Evolutionary conservation across 2,797 vertebrate species (phyloP), one percentile per base, ranked within the genome.

Genomic region (Enteromius argenteus): DNA sequence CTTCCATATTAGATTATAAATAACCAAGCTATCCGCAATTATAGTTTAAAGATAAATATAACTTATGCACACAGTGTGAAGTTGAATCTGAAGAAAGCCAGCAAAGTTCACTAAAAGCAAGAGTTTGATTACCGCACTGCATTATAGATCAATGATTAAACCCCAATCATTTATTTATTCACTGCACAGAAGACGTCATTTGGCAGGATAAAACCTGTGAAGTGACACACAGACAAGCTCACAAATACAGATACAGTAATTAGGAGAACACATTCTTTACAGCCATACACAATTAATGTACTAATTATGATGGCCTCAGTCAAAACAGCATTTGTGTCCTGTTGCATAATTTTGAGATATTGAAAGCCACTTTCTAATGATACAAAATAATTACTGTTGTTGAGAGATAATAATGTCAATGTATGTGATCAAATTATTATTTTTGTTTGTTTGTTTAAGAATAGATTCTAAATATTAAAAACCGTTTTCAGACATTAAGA

Each of bases 101-200:
- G 7, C 17, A 79, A 66, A 30, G 15, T 37, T 60, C 51, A 72
- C 35, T 74, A 37, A 86, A 86, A 73, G 19, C 42, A 49, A 75
- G 81, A 49, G 39, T 53, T 79, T 35, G 58, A 56, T 83, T 75
- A 73, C 46, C 2, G 1, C 58, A 46, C 35, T 64, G 23, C 23
- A 42, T 67, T 53, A 67, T 49, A 42, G 53, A 64, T 80, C 19
- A 69, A 80, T 81, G 68, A 76, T 76, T 71, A 51, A 84, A 56
- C 27, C 32, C 15, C 62, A 23, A 69, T 71, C 30, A 80, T 56
- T 75, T 83, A 86, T 86, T 84, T 62, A 80, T 74, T 13, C n/a
- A 60, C 64, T 58, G 53, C 49, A 83, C 37, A 13, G 14, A 80
- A 23, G 60, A 69, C 1, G 4, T 58, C 27, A 17, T 23, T 72